Percentiles rank a stretch among this genome's conserved stretches.
Conservation (phyloP, 2,113 vertebrate species). For the Bungarus multicinctus region DNA sequence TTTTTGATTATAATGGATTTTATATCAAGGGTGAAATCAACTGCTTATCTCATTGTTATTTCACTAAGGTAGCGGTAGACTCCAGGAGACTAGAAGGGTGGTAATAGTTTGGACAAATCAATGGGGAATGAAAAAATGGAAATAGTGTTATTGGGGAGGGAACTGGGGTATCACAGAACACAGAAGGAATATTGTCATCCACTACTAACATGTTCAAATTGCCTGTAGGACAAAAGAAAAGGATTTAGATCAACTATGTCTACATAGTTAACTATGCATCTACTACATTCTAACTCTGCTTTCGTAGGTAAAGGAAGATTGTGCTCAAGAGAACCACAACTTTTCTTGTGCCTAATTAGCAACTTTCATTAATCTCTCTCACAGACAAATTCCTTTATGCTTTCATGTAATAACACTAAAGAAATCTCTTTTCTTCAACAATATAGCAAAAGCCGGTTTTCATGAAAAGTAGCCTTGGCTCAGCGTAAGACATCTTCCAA, state of each 20-base stretch:
- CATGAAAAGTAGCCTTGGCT: neutral
- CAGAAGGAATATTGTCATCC: neutral
- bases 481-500: neutral
- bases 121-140: neutral
- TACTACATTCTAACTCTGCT: neutral
- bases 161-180: too few relatives aligned
- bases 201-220: neutral
- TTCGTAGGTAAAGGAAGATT: neutral
- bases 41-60: neutral
- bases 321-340: neutral
- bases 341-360: neutral
- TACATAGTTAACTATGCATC: neutral
- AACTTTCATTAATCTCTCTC: neutral
- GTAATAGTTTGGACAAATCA: neutral
- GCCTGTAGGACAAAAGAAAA: neutral
- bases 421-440: neutral
- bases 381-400: neutral
- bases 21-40: neutral
- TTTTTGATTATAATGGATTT: neutral
- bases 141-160: neutral
- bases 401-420: neutral
- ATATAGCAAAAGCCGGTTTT: neutral
- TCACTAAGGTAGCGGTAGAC: neutral
- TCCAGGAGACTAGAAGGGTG: neutral
- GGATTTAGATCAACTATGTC: neutral